Base-by-base conservation (phyloP, 2,113 vertebrate genomes). In the Tenrec ecaudatus region DNA sequence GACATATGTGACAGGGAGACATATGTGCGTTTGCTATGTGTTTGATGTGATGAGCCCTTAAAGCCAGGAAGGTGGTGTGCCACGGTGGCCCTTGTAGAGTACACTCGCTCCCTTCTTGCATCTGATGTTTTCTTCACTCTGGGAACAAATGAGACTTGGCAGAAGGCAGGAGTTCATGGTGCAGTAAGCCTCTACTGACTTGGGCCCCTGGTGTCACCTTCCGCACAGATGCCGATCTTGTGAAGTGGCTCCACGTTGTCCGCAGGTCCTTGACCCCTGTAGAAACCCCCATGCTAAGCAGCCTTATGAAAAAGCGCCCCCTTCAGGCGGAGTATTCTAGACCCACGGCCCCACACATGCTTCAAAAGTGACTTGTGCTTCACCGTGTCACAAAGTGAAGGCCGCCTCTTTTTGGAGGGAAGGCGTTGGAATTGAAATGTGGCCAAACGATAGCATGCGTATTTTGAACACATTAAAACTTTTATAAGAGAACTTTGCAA, bases 401-500 rank as follows among this genome's bases (percentile, higher is more conserved):
- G 38, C 79, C 84, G 47, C 79, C 84, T 84, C 94, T 93, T 62
- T n/a, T 60, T 14, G 10, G 31, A 3, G 2, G n/a, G 9, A 25
- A 25, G 23, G 25, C 29, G 3, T 91, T 91, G 92, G 71, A 64
- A 77, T 53, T 83, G 53, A 90, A 86, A 91, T 81, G 29, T 91
- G 82, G 85, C 91, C 36, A 88, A 81, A 36, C 80, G 94, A 86
- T 57, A 88, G 89, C 58, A 83, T 86, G 90, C 95, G 90, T 95
- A 81, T 96, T 96, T 96, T 95, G 82, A 93, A 88, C 79, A 93
- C 86, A 94, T 82, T 78, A 68, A 91, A 95, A 36, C 77, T 86
- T 97, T 97, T 96, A 58, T 95, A 92, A 62, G 69, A 84, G 36
- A 95, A 75, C 38, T 93, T 97, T 83, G 53, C 90, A 95, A 91